phyloP scores from a whole-genome alignment of 2,797 vertebrate genomes.

The Melanotaenia parkinsoni region DNA sequence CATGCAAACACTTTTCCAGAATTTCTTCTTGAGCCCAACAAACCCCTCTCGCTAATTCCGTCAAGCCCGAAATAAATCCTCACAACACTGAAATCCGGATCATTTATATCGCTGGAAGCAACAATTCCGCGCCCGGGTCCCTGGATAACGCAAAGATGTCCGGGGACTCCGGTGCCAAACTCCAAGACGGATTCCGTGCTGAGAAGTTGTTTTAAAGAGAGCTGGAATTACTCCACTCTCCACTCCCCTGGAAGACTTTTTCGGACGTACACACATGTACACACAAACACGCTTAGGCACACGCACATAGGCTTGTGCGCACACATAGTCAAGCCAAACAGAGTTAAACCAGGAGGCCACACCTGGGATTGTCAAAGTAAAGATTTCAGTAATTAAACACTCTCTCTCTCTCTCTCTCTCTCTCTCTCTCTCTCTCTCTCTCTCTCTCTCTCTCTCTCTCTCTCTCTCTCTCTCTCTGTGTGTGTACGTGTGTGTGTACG shows the following conservation, averaged over 20 bases:
- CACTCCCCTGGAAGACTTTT: slow-evolving; percentile 81
- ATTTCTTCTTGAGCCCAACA: slow-evolving; percentile 46
- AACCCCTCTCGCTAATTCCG: slow-evolving; percentile 60
- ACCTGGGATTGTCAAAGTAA: slow-evolving; percentile 53
- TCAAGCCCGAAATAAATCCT: slow-evolving; percentile 76
- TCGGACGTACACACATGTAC: slow-evolving; percentile 60
- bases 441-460: too few relatives aligned
- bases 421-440: too few relatives aligned
- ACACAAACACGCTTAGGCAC: slow-evolving; percentile 15
- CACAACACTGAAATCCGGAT: slow-evolving; percentile 59
- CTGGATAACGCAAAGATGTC: slow-evolving; percentile 42
- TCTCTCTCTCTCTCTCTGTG: too few relatives aligned
- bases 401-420: too few relatives aligned
- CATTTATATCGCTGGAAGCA: slow-evolving; percentile 38
- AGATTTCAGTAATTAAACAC: neutral
- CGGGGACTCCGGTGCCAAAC: slow-evolving; percentile 54
- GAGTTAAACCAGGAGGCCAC: neutral
- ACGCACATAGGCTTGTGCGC: slow-evolving; percentile 19
- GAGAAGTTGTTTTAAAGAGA: slow-evolving; percentile 83
- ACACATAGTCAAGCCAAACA: slow-evolving; percentile 29
- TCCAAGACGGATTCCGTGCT: slow-evolving; percentile 75
- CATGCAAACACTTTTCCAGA: slow-evolving; percentile 46
- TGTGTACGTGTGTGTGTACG: too few relatives aligned
- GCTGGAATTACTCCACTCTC: slow-evolving; percentile 82
- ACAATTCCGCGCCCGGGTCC: slow-evolving; percentile 54